Base-by-base conservation (phyloP, 2,888 invertebrate genomes). In the Acleris holmiana region DNA sequence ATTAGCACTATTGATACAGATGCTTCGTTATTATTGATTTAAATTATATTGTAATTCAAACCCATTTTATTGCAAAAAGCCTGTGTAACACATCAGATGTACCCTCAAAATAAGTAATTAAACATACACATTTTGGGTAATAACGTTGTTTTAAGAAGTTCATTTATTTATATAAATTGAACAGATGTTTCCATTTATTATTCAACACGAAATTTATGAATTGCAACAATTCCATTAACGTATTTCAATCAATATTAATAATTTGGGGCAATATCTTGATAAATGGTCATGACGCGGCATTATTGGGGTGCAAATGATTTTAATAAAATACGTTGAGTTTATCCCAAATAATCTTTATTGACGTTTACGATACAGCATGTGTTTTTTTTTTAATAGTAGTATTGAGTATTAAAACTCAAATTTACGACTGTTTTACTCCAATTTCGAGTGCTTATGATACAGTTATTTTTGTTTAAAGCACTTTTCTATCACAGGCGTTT, bases 241-340 rank as follows among this genome's bases (percentile, higher is more conserved):
- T 17, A 5, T 18, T 7, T 10, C 44, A 44, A 44, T 44, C 17
- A 55, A 17, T 44, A 44, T 44, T 44, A 53, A 40, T 55, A 44
- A 55, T 55, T 55, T n/a, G 21, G 21, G 15, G 44, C 23, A 13
- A 55, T 40, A 54, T 55, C 41, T 55, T 55, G 55, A 55, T 55
- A 55, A 55, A 55, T 55, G 44, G 23, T 13, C 23, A 21, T 55
- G 55, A 55, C 55, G 44, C 55, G 55, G 23, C 55, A 55, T 23
- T 44, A 55, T 55, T 55, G 55, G 55, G 55, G 55, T 41, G 55
- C 55, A 44, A 55, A 55, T 44, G 41, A 44, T 44, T 55, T 55
- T 44, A 55, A 55, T 55, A 55, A 55, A 55, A 55, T 44, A 55
- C 41, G 55, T 44, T 55, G 23, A 23, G 47, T 44, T 40, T 53